Percentiles rank a stretch among this genome's conserved stretches.
These are phyloP conservation scores for Gopherus flavomarginatus DNA, from an alignment of 2,113 vertebrate genomes.

Conservation along the genomic window DNA sequence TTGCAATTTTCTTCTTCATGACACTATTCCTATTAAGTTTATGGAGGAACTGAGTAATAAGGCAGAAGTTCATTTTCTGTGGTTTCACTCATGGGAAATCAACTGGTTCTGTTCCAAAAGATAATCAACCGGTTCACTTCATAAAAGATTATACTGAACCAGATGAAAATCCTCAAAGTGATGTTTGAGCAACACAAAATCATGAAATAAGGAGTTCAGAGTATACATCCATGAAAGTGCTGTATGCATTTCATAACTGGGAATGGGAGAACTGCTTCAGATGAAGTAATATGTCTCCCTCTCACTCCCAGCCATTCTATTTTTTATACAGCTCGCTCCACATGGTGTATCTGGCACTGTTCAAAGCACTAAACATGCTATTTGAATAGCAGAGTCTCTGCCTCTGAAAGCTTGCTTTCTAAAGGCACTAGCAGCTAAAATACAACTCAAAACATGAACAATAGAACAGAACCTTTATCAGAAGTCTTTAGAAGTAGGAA, in stretches of 20 bases:
- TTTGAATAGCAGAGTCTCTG: neutral
- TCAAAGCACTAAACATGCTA: neutral
- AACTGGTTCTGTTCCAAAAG: neutral
- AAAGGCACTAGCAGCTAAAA: neutral
- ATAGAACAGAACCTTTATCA: fast-evolving
- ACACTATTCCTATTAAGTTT: neutral
- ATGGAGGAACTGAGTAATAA: neutral
- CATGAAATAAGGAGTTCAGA: neutral
- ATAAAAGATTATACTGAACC: neutral
- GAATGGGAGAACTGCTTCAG: neutral
- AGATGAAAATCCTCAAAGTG: neutral
- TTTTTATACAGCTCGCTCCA: neutral
- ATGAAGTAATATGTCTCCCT: neutral
- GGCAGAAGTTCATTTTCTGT: neutral
- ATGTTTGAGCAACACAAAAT: neutral
- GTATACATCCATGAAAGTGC: neutral
- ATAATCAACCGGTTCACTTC: neutral
- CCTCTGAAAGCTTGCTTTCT: neutral
- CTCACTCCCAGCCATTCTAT: neutral
- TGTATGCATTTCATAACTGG: neutral
- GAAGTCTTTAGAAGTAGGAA: neutral
- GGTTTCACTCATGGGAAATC: neutral
- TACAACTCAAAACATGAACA: neutral
- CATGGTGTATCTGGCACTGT: neutral
- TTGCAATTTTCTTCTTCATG: neutral